Percentiles rank a stretch among this genome's conserved stretches.
Conservation (phyloP, 1,140 invertebrate species). For the Asobara japonica region DNA sequence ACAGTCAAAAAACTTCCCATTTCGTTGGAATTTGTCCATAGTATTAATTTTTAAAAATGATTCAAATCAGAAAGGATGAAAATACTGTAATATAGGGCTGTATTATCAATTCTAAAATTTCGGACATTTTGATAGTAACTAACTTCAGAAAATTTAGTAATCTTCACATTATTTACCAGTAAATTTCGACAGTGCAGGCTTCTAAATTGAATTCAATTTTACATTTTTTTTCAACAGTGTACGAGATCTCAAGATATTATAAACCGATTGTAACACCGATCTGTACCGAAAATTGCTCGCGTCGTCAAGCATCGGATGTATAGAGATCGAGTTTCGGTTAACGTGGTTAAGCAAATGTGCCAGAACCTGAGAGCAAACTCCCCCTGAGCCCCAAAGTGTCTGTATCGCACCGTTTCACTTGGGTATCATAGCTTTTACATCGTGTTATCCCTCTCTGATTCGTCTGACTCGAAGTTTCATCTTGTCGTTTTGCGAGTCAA, state of each 20-base stretch:
- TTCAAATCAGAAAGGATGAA: too few species aligned
- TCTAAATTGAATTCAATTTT: too few species aligned
- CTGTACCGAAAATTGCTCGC: conserved; percentile 10
- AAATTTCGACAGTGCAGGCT: too few species aligned
- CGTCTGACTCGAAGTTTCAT: background rate
- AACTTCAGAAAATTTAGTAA: too few species aligned
- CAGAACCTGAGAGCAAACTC: conserved; percentile 7
- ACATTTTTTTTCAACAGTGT: too few species aligned
- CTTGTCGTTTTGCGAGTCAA: conserved; percentile 16
- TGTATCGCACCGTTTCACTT: background rate
- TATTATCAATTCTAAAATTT: too few species aligned
- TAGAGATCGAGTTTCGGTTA: conserved; percentile 25
- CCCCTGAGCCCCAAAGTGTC: background rate
- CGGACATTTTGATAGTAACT: too few species aligned
- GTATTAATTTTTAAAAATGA: too few species aligned
- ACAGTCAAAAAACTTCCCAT: too few species aligned
- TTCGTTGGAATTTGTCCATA: too few species aligned
- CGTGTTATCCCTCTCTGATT: background rate
- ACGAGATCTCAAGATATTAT: background rate
- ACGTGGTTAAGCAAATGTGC: conserved; percentile 30
- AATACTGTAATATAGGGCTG: too few species aligned
- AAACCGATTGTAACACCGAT: background rate
- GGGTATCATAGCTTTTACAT: background rate
- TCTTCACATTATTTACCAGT: too few species aligned
- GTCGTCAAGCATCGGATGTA: conserved; percentile 14